phyloP scores from a whole-genome alignment of 2,797 vertebrate species.

The Acanthiza pusilla region DNA sequence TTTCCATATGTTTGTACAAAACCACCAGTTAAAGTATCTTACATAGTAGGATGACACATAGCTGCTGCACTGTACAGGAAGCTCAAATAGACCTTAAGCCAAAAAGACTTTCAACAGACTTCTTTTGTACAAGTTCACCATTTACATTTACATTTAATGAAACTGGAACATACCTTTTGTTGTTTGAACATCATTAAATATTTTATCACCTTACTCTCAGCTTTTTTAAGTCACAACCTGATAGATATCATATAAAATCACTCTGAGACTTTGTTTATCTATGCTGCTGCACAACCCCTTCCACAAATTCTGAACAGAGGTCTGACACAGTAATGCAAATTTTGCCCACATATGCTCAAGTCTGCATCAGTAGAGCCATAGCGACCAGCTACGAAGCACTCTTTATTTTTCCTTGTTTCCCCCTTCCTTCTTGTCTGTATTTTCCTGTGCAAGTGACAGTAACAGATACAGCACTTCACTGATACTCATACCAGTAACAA shows the following conservation, averaged over 20 bases:
- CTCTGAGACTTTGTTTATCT: not conserved
- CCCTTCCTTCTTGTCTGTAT: not conserved
- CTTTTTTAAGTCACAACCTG: not conserved
- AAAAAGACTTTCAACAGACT: not conserved
- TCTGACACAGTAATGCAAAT: not conserved
- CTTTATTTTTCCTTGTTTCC: not conserved
- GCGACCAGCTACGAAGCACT: not conserved
- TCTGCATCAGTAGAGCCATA: not conserved
- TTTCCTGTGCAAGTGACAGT: not conserved
- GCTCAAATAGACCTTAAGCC: not conserved
- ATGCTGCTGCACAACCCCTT: not conserved
- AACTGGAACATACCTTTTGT: not conserved
- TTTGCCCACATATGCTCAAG: accelerated
- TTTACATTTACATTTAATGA: not conserved
- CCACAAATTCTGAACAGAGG: not conserved
- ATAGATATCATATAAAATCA: not conserved
- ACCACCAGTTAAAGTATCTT: not conserved
- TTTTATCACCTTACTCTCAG: not conserved
- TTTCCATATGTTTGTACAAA: not conserved
- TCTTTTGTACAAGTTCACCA: not conserved
- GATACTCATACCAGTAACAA: not conserved
- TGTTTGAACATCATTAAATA: not conserved
- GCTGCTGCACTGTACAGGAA: not conserved
- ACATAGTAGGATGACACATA: not conserved
- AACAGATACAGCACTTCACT: not conserved